Evolutionary conservation across 2,113 vertebrate species (phyloP), one percentile per base, ranked within the genome.

Genomic region (Smithornis capensis): DNA sequence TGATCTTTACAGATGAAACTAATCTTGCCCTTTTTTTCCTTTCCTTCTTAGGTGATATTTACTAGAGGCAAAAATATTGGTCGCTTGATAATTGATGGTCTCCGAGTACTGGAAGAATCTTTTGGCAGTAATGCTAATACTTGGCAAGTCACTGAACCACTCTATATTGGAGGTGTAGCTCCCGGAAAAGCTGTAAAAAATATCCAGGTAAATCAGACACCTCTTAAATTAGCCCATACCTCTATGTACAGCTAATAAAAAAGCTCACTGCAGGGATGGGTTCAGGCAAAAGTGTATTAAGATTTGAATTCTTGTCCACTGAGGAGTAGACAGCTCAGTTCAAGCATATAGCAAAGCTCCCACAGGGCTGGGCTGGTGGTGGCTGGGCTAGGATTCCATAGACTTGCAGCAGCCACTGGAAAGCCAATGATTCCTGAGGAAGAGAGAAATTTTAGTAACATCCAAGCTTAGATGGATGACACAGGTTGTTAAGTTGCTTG

Each of bases 91-190:
- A 98, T 99, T 57, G 98, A 99, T 95, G 98, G 98, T 65, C 98
- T 99, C 44, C 96, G 98, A 37, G 97, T 98, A 53, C 88, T 98
- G 87, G 98, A 99, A 97, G 98, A 99, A 78, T 95, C 94, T 89
- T 97, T 97, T 68, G 57, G 95, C 24, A 76, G 83, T 47, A 90
- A 92, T 59, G 84, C 57, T 13, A 56, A 94, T 55, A 67, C 95
- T 40, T 99, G 98, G 98, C 97, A 98, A 47, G 97, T 99, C 94
- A 98, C 90, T 44, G 97, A 96, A 57, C 98, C 98, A 14, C 96
- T 99, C 79, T 99, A 99, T 31, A 93, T 99, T 22, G 99, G 99
- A 59, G 99, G 99, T 62, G 98, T 99, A 73, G 98, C 99, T 76
- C 98, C 98, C 2, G 98, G 98, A 78, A 98, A 90, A 94, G 98